phyloP scores from a whole-genome alignment of 2,797 vertebrate species.

The Dendrocincla tyrannina region DNA sequence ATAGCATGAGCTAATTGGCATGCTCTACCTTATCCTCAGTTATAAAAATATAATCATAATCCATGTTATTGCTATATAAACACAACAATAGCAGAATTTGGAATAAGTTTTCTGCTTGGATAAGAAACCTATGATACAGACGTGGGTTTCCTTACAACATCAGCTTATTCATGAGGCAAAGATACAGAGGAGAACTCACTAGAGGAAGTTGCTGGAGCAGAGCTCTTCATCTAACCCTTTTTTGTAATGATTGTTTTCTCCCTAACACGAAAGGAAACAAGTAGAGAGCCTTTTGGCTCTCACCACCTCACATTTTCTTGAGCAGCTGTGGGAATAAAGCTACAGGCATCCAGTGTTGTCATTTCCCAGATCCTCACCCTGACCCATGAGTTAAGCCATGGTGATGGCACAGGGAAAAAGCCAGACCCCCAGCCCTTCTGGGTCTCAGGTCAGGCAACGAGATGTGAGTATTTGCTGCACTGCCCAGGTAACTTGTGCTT shows the following conservation, averaged over 20 bases:
- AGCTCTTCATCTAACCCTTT: not conserved
- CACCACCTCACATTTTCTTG: not conserved
- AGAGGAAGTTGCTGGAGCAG: not conserved
- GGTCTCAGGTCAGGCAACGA: not conserved
- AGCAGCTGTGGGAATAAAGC: not conserved
- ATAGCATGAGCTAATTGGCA: not conserved
- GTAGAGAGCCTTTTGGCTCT: not conserved
- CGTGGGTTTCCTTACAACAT: not conserved
- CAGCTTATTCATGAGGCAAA: not conserved
- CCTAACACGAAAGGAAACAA: not conserved
- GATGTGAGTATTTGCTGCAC: not conserved
- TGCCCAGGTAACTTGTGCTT: not conserved
- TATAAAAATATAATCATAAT: not conserved
- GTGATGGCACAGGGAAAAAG: not conserved
- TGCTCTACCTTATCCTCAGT: not conserved
- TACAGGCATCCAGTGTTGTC: not conserved
- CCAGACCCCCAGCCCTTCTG: not conserved
- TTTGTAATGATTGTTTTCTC: not conserved
- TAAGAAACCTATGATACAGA: not conserved
- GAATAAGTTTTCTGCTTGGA: not conserved
- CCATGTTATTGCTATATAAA: not conserved
- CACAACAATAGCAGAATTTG: not conserved
- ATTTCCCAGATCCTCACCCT: not conserved
- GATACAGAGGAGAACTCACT: not conserved
- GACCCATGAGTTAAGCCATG: rapidly evolving